Conservation (phyloP, 2,797 vertebrate species). For the Sciurus vulgaris region DNA sequence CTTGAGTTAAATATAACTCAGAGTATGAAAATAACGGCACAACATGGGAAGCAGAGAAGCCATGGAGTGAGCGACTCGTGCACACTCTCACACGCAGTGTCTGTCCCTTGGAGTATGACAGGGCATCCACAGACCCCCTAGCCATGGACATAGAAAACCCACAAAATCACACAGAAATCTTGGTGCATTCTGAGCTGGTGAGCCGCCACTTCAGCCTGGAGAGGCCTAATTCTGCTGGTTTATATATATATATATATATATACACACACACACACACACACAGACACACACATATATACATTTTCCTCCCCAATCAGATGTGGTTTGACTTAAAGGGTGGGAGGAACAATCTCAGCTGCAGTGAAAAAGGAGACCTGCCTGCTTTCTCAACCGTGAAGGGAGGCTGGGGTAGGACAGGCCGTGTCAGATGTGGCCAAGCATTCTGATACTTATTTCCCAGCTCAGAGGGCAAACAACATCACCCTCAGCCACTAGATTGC, state of each 20-base stretch:
- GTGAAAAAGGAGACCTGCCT: neutral
- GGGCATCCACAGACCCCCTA: neutral
- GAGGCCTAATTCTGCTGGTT: neutral
- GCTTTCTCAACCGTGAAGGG: neutral
- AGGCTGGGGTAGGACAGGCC: neutral
- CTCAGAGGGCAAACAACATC: neutral
- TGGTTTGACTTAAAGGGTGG: neutral
- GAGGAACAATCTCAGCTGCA: neutral
- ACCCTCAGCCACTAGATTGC: neutral
- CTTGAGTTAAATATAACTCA: constrained; percentile 81
- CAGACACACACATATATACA: too few species aligned
- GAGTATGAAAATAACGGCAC: constrained; percentile 70
- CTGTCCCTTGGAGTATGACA: neutral
- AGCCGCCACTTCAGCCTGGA: neutral
- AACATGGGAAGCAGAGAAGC: neutral
- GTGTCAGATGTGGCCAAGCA: neutral
- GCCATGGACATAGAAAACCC: neutral
- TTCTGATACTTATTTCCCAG: neutral
- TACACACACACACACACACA: too few species aligned
- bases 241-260: neutral
- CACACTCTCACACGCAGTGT: neutral
- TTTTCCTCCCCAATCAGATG: neutral
- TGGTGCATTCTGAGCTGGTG: neutral
- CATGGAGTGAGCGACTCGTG: neutral
- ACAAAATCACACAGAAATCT: neutral